Evolutionary conservation across 2,797 vertebrate genomes (phyloP), one percentile per base, ranked within the genome.

Genomic region (Tiaroga cobitis): DNA sequence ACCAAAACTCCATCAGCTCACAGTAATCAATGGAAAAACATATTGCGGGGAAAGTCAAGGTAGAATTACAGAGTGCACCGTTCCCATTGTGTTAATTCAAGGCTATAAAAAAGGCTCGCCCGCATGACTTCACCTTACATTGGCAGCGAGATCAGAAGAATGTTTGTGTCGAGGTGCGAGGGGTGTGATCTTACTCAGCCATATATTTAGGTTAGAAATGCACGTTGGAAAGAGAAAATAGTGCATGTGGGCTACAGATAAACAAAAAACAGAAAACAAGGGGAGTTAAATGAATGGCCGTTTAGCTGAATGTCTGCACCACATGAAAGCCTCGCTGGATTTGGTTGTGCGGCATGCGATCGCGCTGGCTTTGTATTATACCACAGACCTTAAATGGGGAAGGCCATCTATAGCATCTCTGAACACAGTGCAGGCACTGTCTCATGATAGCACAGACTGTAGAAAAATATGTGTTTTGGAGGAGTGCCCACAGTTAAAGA

Each of bases 381-480:
- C 67, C 83, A 80, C 80, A 86, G 69, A 81, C 79, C 83, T 86
- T 89, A 88, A 86, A 89, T 84, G 89, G 84, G 81, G 75, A 89
- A 85, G 82, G 86, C 83, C 88, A 85, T 91, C 85, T 81, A 90
- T 82, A 87, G 88, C 85, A 87, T 89, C 88, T 89, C 49, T 87
- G 76, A 91, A 90, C 86, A 92, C 87, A 93, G 90, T 90, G 88
- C 90, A 92, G 88, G 84, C 88, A 87, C 89, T 89, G 85, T 91
- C 83, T 91, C 84, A 51, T 82, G 91, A 90, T 85, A 89, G 89
- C 86, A 89, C 51, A 88, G 86, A 91, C 87, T 85, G 90, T 91
- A 85, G 83, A 91, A 93, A 90, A 92, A 93, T 91, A 93, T 93
- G 85, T 91, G 81, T 86, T 76, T 93, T 93, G 93, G 91, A 91